phyloP scores from a whole-genome alignment of 2,113 vertebrate genomes.

The Elephantulus edwardii region DNA sequence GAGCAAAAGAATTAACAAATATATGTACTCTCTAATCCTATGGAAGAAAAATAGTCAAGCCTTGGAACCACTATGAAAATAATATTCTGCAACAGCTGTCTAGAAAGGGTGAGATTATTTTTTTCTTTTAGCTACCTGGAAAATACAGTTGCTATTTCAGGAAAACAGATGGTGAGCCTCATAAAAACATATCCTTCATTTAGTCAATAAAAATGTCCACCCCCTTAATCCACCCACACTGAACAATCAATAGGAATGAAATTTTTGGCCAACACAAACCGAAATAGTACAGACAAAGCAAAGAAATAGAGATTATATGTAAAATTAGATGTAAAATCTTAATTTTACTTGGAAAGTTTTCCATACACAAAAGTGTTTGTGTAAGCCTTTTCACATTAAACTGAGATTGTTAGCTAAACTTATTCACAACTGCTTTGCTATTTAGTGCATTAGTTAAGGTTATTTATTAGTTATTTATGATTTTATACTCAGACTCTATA shows the following conservation, averaged over 20 bases:
- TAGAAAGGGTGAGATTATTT: slow-evolving; percentile 27
- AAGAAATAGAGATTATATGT: slow-evolving; percentile 49
- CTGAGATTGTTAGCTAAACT: background rate
- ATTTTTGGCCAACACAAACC: slow-evolving; percentile 49
- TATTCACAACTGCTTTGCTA: background rate
- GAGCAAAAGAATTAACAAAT: background rate
- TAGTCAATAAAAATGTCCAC: slow-evolving; percentile 73
- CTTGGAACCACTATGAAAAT: slow-evolving; percentile 21
- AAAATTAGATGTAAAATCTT: slow-evolving; percentile 11
- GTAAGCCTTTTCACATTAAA: slow-evolving; percentile 39
- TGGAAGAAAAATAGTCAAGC: background rate
- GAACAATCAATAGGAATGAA: slow-evolving; percentile 71
- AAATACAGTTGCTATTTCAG: slow-evolving; percentile 64
- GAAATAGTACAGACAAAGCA: slow-evolving; percentile 46
- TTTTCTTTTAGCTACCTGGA: slow-evolving; percentile 61
- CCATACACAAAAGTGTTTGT: background rate
- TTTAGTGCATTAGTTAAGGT: background rate
- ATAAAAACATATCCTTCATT: slow-evolving; percentile 68
- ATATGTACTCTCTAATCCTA: background rate
- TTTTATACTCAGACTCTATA: background rate
- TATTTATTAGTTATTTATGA: background rate
- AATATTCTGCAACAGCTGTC: slow-evolving; percentile 25
- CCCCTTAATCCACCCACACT: slow-evolving; percentile 46
- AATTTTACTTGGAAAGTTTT: slow-evolving; percentile 31
- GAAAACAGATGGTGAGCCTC: slow-evolving; percentile 57